phyloP scores from a whole-genome alignment of 2,888 invertebrate genomes.

The Pegoplata infirma region DNA sequence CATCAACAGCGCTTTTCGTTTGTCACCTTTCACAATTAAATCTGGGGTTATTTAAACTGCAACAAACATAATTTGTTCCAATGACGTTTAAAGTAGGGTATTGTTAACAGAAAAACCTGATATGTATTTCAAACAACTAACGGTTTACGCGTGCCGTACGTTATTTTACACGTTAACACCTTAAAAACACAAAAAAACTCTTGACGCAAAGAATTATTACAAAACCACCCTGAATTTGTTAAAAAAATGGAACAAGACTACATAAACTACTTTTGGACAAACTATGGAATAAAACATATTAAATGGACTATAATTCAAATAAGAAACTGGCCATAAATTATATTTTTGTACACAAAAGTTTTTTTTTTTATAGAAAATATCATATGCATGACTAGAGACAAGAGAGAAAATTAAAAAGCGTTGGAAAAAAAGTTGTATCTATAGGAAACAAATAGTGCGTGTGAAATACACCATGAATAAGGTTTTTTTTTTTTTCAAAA shows the following conservation, averaged over 20 bases:
- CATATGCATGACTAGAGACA: constrained; percentile 41
- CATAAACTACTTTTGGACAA: too few relatives aligned
- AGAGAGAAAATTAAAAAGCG: constrained; percentile 16
- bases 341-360: background rate
- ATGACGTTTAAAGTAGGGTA: background rate
- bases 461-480: constrained; percentile 49
- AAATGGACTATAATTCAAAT: background rate
- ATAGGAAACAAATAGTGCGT: constrained; percentile 54
- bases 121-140: background rate
- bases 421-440: constrained; percentile 19
- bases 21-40: too few relatives aligned
- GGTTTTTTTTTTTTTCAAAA: background rate
- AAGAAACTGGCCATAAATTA: background rate
- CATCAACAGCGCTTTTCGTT: too few relatives aligned
- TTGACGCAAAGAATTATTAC: background rate
- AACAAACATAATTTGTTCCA: too few relatives aligned
- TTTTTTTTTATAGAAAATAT: constrained; percentile 1
- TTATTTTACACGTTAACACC: constrained; percentile 29
- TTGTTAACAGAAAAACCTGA: background rate
- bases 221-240: constrained; percentile 40
- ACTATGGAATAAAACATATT: too few relatives aligned
- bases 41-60: too few relatives aligned
- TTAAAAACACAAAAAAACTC: background rate
- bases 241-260: constrained; percentile 7
- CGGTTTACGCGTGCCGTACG: background rate